A percentile compares a stretch with the other conserved stretches of the same genome.
Conservation (phyloP, 2,888 invertebrate genomes). For the Panopea generosa region DNA sequence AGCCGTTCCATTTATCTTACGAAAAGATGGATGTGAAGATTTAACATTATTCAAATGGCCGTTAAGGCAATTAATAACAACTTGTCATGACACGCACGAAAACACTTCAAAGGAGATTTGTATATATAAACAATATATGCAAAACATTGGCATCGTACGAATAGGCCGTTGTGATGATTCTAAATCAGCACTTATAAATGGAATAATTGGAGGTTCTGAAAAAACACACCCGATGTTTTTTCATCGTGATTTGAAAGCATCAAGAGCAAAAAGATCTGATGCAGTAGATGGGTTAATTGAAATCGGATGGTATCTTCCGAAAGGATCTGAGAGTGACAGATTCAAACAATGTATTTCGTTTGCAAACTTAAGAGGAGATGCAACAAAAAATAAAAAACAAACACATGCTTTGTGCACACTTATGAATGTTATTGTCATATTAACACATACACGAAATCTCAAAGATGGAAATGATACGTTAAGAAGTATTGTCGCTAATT, state of each 20-base stretch:
- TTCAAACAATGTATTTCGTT: background rate
- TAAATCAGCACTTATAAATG: constrained; percentile 16
- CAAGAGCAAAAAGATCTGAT: constrained; percentile 5
- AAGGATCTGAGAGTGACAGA: background rate
- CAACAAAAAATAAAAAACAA: background rate
- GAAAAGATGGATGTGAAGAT: background rate
- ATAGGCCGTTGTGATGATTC: background rate
- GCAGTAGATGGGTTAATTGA: constrained; percentile 10
- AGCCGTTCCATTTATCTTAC: constrained; percentile 4
- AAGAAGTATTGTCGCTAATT: too few species aligned
- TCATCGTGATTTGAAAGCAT: constrained; percentile 16
- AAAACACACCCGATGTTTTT: constrained; percentile 25
- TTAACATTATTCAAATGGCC: constrained; percentile 7
- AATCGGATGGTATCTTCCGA: constrained; percentile 16
- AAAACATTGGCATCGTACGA: constrained; percentile 6
- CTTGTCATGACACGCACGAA: background rate
- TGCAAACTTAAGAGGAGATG: constrained; percentile 27
- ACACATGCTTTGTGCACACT: background rate
- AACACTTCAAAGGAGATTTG: background rate
- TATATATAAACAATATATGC: background rate
- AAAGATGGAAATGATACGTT: background rate
- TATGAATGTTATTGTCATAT: background rate
- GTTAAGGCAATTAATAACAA: background rate
- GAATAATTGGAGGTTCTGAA: constrained; percentile 9
- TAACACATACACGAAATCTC: background rate